Conservation (phyloP, 2,888 invertebrate genomes). For the Calliopum simillimum region DNA sequence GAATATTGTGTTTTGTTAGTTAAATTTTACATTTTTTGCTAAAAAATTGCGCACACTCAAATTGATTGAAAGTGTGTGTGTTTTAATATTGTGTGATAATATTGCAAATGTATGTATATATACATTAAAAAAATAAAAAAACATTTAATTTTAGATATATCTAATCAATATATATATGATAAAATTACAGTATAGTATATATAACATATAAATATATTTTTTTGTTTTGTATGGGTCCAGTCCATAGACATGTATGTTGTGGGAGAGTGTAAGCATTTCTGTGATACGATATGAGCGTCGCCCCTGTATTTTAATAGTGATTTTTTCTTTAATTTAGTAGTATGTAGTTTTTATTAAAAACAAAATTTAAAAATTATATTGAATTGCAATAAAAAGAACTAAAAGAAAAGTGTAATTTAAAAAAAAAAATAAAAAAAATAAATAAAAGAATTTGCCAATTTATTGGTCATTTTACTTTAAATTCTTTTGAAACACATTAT, state of each 20-base stretch:
- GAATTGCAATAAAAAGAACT: not conserved
- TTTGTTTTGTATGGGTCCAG: conserved; percentile 11
- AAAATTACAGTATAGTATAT: not conserved
- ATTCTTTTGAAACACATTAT: too few relatives aligned
- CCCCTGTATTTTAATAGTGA: conserved; percentile 25
- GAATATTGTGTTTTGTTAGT: not conserved
- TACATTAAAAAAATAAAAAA: too few relatives aligned
- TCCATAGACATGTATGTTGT: conserved; percentile 1
- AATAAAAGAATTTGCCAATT: too few relatives aligned
- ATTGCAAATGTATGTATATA: not conserved
- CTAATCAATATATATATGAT: not conserved
- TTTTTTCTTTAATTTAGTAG: conserved; percentile 19
- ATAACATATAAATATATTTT: too few relatives aligned
- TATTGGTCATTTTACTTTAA: too few relatives aligned
- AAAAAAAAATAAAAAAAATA: not conserved
- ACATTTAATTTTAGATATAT: not conserved
- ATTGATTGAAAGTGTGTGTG: not conserved
- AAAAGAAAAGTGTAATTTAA: not conserved
- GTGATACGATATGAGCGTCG: conserved; percentile 66
- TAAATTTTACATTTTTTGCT: not conserved
- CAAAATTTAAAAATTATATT: conserved; percentile 6
- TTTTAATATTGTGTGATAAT: not conserved
- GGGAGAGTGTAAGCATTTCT: conserved; percentile 62
- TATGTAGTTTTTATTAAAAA: conserved; percentile 9
- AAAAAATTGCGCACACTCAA: not conserved